Percentiles rank a stretch among this genome's conserved stretches.
phyloP scores from a whole-genome alignment of 2,888 invertebrate species.

The Troilus luridus region DNA sequence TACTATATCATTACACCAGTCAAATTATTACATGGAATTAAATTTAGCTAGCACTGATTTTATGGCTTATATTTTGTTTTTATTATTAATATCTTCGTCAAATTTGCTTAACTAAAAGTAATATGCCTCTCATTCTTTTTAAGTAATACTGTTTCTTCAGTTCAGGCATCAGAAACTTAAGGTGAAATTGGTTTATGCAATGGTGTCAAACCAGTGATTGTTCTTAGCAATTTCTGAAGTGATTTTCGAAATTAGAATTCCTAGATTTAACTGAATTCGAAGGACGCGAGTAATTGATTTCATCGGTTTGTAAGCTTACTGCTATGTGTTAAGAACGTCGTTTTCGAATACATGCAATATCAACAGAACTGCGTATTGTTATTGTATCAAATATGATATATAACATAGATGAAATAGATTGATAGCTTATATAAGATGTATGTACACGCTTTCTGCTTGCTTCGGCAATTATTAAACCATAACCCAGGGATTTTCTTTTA shows the following conservation, averaged over 20 bases:
- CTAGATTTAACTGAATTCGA: not conserved
- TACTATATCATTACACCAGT: too few relatives aligned
- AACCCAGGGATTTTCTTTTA: too few relatives aligned
- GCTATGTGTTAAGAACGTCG: not conserved
- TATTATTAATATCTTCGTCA: too few relatives aligned
- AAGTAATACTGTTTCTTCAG: not conserved
- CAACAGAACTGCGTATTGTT: not conserved
- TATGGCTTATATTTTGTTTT: too few relatives aligned
- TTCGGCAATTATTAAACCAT: too few relatives aligned
- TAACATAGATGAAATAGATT: too few relatives aligned
- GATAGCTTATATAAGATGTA: too few relatives aligned
- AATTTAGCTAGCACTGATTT: too few relatives aligned
- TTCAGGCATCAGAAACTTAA: not conserved
- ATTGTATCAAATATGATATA: not conserved
- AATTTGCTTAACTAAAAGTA: not conserved
- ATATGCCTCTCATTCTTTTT: not conserved
- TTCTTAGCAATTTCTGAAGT: constrained; percentile 1
- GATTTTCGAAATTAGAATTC: not conserved
- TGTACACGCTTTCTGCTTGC: too few relatives aligned
- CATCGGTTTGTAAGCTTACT: not conserved
- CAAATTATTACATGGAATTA: too few relatives aligned
- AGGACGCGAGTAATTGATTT: constrained; percentile 4
- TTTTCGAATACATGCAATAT: not conserved
- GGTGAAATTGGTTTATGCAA: not conserved
- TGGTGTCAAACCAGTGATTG: constrained; percentile 18